Percentiles rank a stretch among this genome's conserved stretches.
These are phyloP conservation scores for Melieria crassipennis DNA, from an alignment of 2,888 invertebrate species.

Conservation along the genomic window DNA sequence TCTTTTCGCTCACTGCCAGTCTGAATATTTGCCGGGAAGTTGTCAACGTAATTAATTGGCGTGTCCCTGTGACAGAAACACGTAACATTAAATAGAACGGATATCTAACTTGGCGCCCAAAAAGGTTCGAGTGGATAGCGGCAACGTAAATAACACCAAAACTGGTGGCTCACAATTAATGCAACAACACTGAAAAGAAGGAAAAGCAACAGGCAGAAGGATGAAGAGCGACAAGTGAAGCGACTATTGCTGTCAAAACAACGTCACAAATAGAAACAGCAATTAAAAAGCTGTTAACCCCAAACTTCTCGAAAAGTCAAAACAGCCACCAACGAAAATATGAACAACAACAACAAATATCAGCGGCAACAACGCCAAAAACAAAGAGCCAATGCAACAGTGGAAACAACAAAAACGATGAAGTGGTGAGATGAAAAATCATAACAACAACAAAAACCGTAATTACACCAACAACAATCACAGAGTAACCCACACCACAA, in stretches of 20 bases:
- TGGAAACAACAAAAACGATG: neutral
- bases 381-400: neutral
- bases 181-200: neutral
- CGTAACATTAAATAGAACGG: too few relatives aligned
- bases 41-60: slow-evolving; percentile 27
- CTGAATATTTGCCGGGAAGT: slow-evolving; percentile 1
- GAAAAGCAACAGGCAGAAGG: neutral
- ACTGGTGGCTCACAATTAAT: neutral
- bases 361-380: neutral
- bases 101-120: too few relatives aligned
- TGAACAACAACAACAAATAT: neutral
- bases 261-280: neutral
- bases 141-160: too few relatives aligned
- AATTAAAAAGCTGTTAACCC: slow-evolving; percentile 14
- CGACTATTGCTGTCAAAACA: neutral
- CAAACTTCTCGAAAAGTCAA: neutral
- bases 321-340: neutral
- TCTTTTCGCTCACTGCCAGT: neutral
- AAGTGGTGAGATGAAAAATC: neutral
- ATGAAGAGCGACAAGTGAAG: neutral
- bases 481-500: too few relatives aligned
- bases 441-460: too few relatives aligned
- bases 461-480: too few relatives aligned
- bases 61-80: too few relatives aligned
- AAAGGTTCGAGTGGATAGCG: too few relatives aligned